These are phyloP conservation scores for Keiferia lycopersicella DNA, from an alignment of 2,888 invertebrate genomes.

Conservation along the genomic window DNA sequence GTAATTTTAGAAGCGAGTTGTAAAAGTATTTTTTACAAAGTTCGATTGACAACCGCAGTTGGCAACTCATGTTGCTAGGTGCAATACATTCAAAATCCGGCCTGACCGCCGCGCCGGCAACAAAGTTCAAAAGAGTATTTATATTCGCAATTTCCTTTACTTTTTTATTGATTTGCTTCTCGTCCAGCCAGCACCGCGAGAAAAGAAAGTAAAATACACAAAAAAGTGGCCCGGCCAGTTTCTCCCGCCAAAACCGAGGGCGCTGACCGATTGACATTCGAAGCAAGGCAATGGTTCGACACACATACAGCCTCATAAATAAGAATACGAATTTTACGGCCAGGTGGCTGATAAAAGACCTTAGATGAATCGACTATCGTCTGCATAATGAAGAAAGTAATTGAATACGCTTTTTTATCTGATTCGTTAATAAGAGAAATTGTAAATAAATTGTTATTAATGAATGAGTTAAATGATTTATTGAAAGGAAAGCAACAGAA, in stretches of 20 bases:
- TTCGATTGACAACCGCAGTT: not conserved
- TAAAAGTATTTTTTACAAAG: not conserved
- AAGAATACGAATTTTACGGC: slow-evolving; percentile 8
- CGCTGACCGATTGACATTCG: slow-evolving; percentile 77
- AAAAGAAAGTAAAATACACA: slow-evolving; percentile 76
- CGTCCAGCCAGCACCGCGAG: slow-evolving; percentile 38
- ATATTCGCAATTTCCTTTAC: slow-evolving; percentile 24
- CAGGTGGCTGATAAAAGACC: slow-evolving; percentile 16
- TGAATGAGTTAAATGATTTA: not conserved
- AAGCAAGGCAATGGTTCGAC: slow-evolving; percentile 31
- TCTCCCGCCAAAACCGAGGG: slow-evolving; percentile 78
- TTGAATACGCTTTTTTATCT: slow-evolving; percentile 11
- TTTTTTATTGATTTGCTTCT: slow-evolving; percentile 38
- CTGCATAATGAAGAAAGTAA: not conserved
- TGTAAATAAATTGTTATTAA: slow-evolving; percentile 2
- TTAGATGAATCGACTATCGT: slow-evolving; percentile 1
- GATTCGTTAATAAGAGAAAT: slow-evolving; percentile 2
- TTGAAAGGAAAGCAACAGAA: not conserved
- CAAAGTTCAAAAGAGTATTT: slow-evolving; percentile 3
- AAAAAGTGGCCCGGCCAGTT: slow-evolving; percentile 72
- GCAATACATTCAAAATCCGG: not conserved
- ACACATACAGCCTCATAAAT: slow-evolving; percentile 22
- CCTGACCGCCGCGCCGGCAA: no score
- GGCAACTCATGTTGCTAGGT: not conserved
- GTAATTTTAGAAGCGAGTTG: no score